Conservation (phyloP, 1,140 invertebrate genomes). For the Thrips palmi region DNA sequence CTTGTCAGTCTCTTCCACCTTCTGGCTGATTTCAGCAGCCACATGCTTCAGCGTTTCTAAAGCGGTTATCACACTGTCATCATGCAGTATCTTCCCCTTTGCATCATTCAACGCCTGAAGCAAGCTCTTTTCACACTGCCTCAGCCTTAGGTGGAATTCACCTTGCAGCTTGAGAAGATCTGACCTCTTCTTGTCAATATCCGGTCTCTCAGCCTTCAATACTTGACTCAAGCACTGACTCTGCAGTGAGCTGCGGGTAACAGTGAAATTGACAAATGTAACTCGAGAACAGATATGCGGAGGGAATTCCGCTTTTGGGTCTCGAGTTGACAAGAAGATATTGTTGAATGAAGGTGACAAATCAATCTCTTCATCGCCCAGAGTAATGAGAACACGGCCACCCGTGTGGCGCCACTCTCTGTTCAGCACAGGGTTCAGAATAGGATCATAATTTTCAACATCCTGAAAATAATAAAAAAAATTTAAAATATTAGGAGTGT, state of each 20-base stretch:
- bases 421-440: conserved; percentile 96
- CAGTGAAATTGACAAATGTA: conserved; percentile 99
- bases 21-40: conserved; percentile 90
- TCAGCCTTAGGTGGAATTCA: conserved; percentile 90
- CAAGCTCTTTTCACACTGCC: conserved; percentile 94
- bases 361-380: conserved; percentile 99
- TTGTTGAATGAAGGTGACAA: conserved; percentile 95
- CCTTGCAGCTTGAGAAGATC: conserved; percentile 96
- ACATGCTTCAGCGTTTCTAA: conserved; percentile 96
- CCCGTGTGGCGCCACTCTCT: conserved; percentile 89
- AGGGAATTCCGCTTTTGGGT: conserved; percentile 97
- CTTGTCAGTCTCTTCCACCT: conserved; percentile 97
- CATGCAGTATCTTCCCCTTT: conserved; percentile 96
- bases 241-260: conserved; percentile 90
- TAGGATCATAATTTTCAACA: conserved; percentile 99
- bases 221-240: conserved; percentile 98
- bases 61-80: conserved; percentile 96
- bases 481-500: not conserved
- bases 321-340: conserved; percentile 96
- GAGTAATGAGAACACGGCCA: conserved; percentile 88
- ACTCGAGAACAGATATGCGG: conserved; percentile 98
- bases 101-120: conserved; percentile 94
- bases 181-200: conserved; percentile 95
- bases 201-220: conserved; percentile 90
- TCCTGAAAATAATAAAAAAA: conserved; percentile 58